A percentile compares a stretch with the other conserved stretches of the same genome.
These are phyloP conservation scores for Chrysina gloriosa DNA, from an alignment of 2,888 invertebrate species.

Conservation along the genomic window DNA sequence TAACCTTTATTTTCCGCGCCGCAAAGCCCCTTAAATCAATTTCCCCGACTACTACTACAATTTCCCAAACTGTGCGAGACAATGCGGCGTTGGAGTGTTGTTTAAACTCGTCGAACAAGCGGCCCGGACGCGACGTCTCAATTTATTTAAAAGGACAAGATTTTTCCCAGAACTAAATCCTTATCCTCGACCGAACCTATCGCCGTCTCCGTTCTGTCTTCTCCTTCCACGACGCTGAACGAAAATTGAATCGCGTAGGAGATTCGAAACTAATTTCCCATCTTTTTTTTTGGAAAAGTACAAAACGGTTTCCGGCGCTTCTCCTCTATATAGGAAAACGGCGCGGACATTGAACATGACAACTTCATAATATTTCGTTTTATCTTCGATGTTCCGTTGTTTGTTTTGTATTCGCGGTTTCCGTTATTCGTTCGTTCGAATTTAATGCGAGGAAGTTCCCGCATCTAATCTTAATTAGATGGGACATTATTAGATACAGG, in stretches of 20 bases:
- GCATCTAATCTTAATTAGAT: neutral
- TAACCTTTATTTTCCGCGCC: neutral
- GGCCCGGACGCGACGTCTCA: conserved; percentile 19
- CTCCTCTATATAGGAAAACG: neutral
- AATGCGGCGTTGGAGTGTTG: conserved; percentile 9
- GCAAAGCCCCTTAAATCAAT: conserved; percentile 12
- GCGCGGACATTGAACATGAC: conserved; percentile 12
- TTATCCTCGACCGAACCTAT: conserved; percentile 1
- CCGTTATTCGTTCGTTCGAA: neutral
- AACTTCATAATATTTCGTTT: conserved; percentile 28
- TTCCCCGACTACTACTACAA: neutral
- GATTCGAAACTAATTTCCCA: conserved; percentile 37
- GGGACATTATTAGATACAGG: neutral
- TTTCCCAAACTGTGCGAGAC: conserved; percentile 6
- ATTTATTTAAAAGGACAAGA: conserved; percentile 31
- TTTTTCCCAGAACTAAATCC: conserved; percentile 17
- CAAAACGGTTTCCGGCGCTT: conserved; percentile 15
- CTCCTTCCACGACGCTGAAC: conserved; percentile 2
- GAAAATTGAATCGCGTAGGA: conserved; percentile 34
- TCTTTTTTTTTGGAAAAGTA: conserved; percentile 30
- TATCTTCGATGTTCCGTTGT: conserved; percentile 9
- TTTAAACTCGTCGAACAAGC: conserved; percentile 3
- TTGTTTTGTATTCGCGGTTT: neutral
- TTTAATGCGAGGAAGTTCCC: neutral
- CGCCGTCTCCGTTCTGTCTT: conserved; percentile 4